Base-by-base conservation (phyloP, 2,113 vertebrate genomes). In the Colinus virginianus region DNA sequence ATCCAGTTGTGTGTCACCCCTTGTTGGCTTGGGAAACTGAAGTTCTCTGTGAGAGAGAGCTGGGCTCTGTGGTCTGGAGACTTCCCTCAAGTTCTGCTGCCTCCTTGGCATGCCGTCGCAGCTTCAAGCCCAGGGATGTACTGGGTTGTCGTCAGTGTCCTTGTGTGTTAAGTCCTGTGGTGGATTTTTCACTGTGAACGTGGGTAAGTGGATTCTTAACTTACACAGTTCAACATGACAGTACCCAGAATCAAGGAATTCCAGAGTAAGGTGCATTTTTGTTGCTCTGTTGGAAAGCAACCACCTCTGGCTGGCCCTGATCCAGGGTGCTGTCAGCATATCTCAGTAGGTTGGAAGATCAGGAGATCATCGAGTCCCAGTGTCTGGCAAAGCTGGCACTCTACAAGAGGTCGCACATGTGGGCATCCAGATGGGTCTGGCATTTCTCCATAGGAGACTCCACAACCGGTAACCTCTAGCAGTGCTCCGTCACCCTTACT, bases 191-290 rank as follows among this genome's bases (percentile, higher is more conserved):
- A 40, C 25, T 32, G 28, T 66, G 46, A 45, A 46, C 11, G 28
- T 7, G 23, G 21, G 11, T 7, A 7, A n/a, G 15, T 66, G 59
- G 49, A 74, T 42, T 62, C 40, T 80, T 69, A 22, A 32, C 12
- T 48, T 42, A 2, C 18, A 32, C 46, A 48, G 11, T 36, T 68
- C 0, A 2, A 7, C 19, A 13, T 23, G 36, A 1, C 36, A 9
- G 30, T 43, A 38, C 43, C 36, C 56, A 63, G 26, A 21, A 64
- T 43, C 0, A 11, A 70, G 77, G 63, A 64, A 30, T 45, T 58
- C 42, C 8, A 14, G 34, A 11, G 38, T 38, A 19, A 26, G 53
- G 34, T 59, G 45, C 51, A 8, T 58, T 55, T 67, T 22, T 46
- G 25, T 51, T 43, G 34, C 20, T 5, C 61, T 64, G 45, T 43